These are phyloP conservation scores for Belgica antarctica DNA, from an alignment of 2,888 invertebrate species.

Conservation along the genomic window DNA sequence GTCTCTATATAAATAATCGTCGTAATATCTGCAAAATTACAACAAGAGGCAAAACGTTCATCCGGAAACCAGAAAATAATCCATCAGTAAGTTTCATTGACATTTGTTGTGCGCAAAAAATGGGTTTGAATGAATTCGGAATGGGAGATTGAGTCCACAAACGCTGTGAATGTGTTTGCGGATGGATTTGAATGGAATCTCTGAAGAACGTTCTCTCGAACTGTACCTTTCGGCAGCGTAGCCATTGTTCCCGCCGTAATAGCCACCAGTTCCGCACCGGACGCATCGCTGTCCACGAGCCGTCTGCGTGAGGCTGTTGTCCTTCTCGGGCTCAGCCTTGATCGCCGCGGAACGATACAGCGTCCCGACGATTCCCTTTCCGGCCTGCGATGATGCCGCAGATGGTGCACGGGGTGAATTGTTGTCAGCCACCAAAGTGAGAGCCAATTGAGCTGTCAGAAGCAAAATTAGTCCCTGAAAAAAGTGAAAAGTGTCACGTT, in stretches of 20 bases:
- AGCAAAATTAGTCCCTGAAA: constrained; percentile 28
- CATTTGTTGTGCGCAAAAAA: not conserved
- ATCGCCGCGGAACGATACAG: constrained; percentile 35
- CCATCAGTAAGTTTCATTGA: constrained; percentile 18
- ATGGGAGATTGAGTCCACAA: not conserved
- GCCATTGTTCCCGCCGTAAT: constrained; percentile 18
- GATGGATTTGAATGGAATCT: not conserved
- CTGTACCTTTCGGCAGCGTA: constrained; percentile 33
- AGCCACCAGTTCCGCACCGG: not conserved
- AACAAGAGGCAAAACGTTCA: constrained; percentile 1
- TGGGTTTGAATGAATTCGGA: constrained; percentile 1
- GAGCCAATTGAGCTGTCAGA: constrained; percentile 25
- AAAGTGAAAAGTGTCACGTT: not conserved
- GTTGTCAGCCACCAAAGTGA: not conserved
- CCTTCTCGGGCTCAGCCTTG: not conserved
- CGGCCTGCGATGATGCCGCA: not conserved
- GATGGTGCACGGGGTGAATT: not conserved
- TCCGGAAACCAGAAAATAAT: constrained; percentile 25
- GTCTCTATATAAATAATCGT: constrained; percentile 45
- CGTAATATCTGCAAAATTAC: constrained; percentile 34
- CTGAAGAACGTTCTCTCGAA: not conserved
- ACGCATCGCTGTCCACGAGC: constrained; percentile 30
- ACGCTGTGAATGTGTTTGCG: not conserved
- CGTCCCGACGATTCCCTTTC: constrained; percentile 11
- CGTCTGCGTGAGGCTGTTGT: not conserved